Evolutionary conservation across 2,113 vertebrate species (phyloP), one percentile per base, ranked within the genome.

Genomic region (Heteronetta atricapilla): DNA sequence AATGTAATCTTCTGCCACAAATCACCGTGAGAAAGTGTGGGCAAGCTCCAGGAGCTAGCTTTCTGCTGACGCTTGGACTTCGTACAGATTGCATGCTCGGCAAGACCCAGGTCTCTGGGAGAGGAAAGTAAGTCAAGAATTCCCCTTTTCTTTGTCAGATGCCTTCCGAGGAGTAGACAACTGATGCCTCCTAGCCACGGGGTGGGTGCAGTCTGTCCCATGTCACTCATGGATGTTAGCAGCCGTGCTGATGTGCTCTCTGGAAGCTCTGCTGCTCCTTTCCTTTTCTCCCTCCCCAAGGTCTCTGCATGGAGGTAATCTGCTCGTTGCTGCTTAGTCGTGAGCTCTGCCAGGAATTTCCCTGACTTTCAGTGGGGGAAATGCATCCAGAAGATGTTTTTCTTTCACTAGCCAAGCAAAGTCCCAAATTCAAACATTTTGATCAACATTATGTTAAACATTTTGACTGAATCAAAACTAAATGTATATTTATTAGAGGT

Each of bases 181-280:
- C 3, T n/a, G 46, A 23, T 53, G 29, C 48, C 42, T n/a, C 74
- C 36, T 29, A n/a, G n/a, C 79, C 85, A 46, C 0, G 0, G 21
- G 67, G n/a, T 44, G 62, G 38, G 13, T 6, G 25, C 36, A 23
- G 9, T 3, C 42, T 73, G 42, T 50, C 36, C 40, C 53, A 8
- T 1, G 0, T 2, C 50, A 33, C 25, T 58, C 5, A 3, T 7
- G 46, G 62, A 19, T 1, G 0, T 4, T 13, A 70, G 6, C 64
- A 68, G 33, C 31, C 46, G 17, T 15, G 21, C 19, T 50, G n/a
- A 36, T 33, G 26, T 18, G 2, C 15, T n/a, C 63, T 77, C 56
- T 29, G 52, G 46, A 82, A 82, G 40, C 25, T 31, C 29, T 1
- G 0, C 0, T 60, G 5, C 33, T 79, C 78, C 50, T 64, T 23